phyloP scores from a whole-genome alignment of 2,888 invertebrate species.

The Congeria kusceri region DNA sequence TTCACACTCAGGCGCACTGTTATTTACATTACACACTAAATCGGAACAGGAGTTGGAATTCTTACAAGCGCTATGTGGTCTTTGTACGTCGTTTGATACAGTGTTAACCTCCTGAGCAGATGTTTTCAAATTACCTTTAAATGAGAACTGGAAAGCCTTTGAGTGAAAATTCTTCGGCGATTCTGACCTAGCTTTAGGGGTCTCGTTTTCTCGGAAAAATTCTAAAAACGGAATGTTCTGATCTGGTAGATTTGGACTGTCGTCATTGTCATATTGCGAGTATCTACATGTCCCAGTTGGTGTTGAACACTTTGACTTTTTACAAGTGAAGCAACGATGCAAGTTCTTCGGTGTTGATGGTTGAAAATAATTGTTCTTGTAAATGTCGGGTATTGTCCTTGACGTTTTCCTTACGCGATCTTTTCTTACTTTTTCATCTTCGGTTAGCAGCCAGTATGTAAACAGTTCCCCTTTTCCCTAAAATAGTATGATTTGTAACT shows the following conservation, averaged over 20 bases:
- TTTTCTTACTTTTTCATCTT: slow-evolving; percentile 72
- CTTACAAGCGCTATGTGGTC: neutral
- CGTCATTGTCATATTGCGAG: slow-evolving; percentile 22
- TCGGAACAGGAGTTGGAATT: too few species aligned
- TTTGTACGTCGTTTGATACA: neutral
- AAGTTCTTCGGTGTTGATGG: slow-evolving; percentile 29
- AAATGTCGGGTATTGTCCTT: slow-evolving; percentile 39
- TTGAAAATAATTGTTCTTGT: slow-evolving; percentile 28
- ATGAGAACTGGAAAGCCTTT: slow-evolving; percentile 7
- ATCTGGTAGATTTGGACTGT: slow-evolving; percentile 45
- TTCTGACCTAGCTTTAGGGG: slow-evolving; percentile 41
- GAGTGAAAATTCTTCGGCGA: slow-evolving; percentile 34
- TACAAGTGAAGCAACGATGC: slow-evolving; percentile 19
- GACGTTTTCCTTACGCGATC: slow-evolving; percentile 50
- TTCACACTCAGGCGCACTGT: too few species aligned
- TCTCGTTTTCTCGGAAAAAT: slow-evolving; percentile 53
- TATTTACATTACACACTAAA: too few species aligned
- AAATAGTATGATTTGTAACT: slow-evolving; percentile 18
- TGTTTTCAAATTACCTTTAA: neutral
- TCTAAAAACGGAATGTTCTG: slow-evolving; percentile 53
- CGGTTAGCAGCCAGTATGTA: slow-evolving; percentile 85
- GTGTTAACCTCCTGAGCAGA: neutral
- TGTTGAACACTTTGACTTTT: slow-evolving; percentile 25
- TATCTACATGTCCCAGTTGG: slow-evolving; percentile 18
- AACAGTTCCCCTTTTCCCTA: slow-evolving; percentile 86